These are phyloP conservation scores for Agriopis aurantiaria DNA, from an alignment of 2,888 invertebrate genomes.

Conservation along the genomic window DNA sequence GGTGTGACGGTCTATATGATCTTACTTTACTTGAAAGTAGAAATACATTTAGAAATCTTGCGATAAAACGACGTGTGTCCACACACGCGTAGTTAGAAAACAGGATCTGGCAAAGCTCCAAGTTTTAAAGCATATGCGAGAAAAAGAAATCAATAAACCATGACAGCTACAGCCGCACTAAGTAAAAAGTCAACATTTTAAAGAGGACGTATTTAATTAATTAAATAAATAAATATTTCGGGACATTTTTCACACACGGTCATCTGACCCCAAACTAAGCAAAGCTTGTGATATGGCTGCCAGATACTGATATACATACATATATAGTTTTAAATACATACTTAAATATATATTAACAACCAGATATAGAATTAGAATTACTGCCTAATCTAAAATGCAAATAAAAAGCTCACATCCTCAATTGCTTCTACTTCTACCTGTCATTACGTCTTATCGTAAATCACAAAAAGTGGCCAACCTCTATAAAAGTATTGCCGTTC, in stretches of 20 bases:
- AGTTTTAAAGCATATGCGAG: constrained; percentile 33
- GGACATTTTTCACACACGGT: no score
- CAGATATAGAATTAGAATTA: no score
- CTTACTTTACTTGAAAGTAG: background rate
- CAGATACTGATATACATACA: no score
- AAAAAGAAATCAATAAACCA: constrained; percentile 41
- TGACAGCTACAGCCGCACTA: constrained; percentile 17
- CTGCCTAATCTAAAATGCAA: constrained; percentile 27
- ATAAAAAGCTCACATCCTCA: constrained; percentile 33
- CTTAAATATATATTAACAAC: no score
- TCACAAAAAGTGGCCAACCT: constrained; percentile 41
- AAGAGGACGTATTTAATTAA: constrained; percentile 31
- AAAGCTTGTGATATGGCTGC: no score
- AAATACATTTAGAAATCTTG: constrained; percentile 1
- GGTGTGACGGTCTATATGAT: no score
- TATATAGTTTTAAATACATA: no score
- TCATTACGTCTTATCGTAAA: constrained; percentile 23
- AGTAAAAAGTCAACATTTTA: constrained; percentile 24
- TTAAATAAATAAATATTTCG: no score
- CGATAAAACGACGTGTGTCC: constrained; percentile 31
- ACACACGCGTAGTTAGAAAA: constrained; percentile 34
- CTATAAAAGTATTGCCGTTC: constrained; percentile 22
- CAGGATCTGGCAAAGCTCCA: constrained; percentile 44
- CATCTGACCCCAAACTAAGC: no score
- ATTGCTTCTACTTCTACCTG: constrained; percentile 39